Conservation (phyloP, 2,888 invertebrate species). For the Phoenoteleia sp. region DNA sequence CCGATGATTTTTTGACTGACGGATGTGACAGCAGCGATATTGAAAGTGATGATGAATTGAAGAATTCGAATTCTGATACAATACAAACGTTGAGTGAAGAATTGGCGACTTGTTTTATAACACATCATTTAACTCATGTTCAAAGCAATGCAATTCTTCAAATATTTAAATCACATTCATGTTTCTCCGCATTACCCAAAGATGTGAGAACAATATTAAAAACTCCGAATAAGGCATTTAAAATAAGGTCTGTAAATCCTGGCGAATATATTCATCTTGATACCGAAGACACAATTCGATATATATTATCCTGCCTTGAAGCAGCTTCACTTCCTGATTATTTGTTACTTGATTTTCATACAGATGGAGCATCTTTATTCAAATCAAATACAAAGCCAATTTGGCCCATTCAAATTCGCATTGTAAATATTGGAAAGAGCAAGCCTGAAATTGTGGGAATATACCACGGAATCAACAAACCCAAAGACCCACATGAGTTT, state of each 20-base stretch:
- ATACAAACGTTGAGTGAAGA: too few relatives aligned
- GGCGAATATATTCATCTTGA: constrained; percentile 2
- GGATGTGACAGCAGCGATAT: too few relatives aligned
- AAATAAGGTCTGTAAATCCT: not conserved
- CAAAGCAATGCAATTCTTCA: too few relatives aligned
- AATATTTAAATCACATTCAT: not conserved
- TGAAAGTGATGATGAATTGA: too few relatives aligned
- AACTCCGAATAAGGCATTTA: not conserved
- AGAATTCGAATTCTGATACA: too few relatives aligned
- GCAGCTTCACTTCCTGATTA: not conserved
- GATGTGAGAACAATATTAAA: constrained; percentile 1
- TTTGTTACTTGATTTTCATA: constrained; percentile 20
- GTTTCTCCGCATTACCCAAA: not conserved
- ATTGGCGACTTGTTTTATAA: too few relatives aligned
- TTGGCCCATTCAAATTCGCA: constrained; percentile 33
- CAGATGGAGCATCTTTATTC: constrained; percentile 19
- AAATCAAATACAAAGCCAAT: constrained; percentile 4
- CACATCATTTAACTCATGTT: too few relatives aligned
- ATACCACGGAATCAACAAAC: constrained; percentile 13
- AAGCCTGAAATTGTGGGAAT: constrained; percentile 33
- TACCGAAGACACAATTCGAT: not conserved
- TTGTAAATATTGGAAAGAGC: constrained; percentile 16
- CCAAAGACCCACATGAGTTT: constrained; percentile 19
- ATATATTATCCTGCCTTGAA: not conserved
- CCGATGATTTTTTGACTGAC: too few relatives aligned